Evolutionary conservation across 2,888 invertebrate genomes (phyloP), one percentile per base, ranked within the genome.

Genomic region (Coronaproctus castanopsis): DNA sequence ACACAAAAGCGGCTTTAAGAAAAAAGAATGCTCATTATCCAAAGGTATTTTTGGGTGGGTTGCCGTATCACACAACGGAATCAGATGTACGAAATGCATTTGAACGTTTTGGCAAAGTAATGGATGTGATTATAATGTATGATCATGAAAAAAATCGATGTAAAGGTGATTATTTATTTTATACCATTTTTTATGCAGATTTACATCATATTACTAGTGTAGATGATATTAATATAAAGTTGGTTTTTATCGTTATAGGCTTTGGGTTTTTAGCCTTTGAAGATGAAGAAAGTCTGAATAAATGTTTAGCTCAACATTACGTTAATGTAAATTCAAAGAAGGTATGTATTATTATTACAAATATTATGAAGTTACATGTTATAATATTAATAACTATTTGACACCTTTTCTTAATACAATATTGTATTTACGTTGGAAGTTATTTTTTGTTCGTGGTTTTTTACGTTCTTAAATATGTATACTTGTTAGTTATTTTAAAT

Each of bases 201-300:
- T 23, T 24, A 24, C 24, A 3, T 24, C 24, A 24, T 54, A 24
- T 54, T 54, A 18, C 24, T 54, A 19, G 54, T 24, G n/a, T 54
- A n/a, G n/a, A n/a, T n/a, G n/a, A n/a, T n/a, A n/a, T 19, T 52
- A 2, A 20, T 23, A 54, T 21, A 18, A 24, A 24, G 23, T 54
- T 54, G 19, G 54, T 21, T 8, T 53, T 54, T 24, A 20, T 19
- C 54, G 54, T 36, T 58, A 51, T 59, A 59, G 59, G 59, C 54
- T 59, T 59, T 49, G 59, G 59, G 55, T 59, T 59, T 59, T 55
- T 59, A 59, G 51, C 59, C 24, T 59, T 59, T 55, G 59, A 59
- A 51, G 54, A 55, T 54, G 59, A 59, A 21, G 59, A 59, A 59
- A 54, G 55, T 19, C 24, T 59, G 48, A 59, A 51, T 54, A 54